phyloP scores from a whole-genome alignment of 2,113 vertebrate genomes.

The Tenrec ecaudatus region DNA sequence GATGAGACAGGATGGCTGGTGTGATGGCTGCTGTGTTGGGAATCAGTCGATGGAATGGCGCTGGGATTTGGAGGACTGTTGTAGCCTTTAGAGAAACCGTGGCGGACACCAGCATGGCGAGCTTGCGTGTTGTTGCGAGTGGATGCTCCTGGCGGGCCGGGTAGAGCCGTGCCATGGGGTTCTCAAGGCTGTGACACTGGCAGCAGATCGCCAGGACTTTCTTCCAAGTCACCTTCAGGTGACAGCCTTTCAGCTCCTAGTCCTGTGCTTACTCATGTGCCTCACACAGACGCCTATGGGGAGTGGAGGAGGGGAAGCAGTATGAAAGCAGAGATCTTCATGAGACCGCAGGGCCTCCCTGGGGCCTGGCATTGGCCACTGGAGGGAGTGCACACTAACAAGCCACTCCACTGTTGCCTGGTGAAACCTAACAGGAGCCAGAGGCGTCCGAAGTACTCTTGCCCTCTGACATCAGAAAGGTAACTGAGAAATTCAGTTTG shows the following conservation, averaged over 20 bases:
- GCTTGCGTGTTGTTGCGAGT: background rate
- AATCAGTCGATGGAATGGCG: background rate
- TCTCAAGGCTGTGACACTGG: background rate
- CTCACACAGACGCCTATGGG: background rate
- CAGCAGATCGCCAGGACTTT: background rate
- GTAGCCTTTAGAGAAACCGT: background rate
- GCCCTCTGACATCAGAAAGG: slow-evolving; percentile 70
- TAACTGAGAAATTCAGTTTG: slow-evolving; percentile 75
- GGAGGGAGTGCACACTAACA: background rate
- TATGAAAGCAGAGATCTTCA: background rate
- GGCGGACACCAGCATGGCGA: background rate
- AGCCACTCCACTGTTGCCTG: slow-evolving; percentile 17
- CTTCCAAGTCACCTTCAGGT: background rate
- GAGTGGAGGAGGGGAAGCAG: background rate
- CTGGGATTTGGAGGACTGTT: background rate
- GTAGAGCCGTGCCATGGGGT: background rate
- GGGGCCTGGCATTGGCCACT: background rate
- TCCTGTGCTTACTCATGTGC: background rate
- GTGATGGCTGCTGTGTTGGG: background rate
- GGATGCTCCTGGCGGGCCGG: background rate
- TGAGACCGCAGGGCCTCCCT: background rate
- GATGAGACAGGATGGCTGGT: background rate
- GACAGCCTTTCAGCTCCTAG: background rate
- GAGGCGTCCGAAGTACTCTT: slow-evolving; percentile 61
- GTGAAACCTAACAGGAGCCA: slow-evolving; percentile 60